phyloP scores from a whole-genome alignment of 2,888 invertebrate species.

The Troilus luridus region DNA sequence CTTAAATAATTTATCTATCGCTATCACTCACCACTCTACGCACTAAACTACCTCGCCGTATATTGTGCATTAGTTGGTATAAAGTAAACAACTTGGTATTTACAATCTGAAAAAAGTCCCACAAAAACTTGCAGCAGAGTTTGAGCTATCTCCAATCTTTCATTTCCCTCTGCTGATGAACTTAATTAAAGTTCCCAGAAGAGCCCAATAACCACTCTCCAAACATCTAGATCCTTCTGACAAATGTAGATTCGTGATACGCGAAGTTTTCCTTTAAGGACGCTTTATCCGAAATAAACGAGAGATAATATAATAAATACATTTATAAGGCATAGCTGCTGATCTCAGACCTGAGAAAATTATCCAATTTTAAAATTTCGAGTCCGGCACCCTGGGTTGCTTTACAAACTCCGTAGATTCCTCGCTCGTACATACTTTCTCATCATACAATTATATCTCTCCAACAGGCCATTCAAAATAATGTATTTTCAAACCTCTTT shows the following conservation, averaged over 20 bases:
- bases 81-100: background rate
- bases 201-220: background rate
- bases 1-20: no score
- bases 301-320: background rate
- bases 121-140: background rate
- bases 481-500: no score
- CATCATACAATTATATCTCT: no score
- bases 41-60: no score
- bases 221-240: background rate
- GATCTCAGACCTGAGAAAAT: background rate
- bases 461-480: no score
- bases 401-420: no score
- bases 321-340: background rate
- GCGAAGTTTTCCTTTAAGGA: background rate
- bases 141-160: background rate
- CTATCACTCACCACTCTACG: no score
- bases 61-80: no score
- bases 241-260: background rate
- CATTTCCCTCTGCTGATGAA: background rate
- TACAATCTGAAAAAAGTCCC: background rate
- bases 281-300: background rate
- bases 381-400: no score
- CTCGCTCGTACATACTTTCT: no score
- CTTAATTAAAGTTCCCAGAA: background rate
- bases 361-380: background rate